Percentiles rank a stretch among this genome's conserved stretches.
phyloP scores from a whole-genome alignment of 1,140 invertebrate genomes.

The Drosophila truncata region DNA sequence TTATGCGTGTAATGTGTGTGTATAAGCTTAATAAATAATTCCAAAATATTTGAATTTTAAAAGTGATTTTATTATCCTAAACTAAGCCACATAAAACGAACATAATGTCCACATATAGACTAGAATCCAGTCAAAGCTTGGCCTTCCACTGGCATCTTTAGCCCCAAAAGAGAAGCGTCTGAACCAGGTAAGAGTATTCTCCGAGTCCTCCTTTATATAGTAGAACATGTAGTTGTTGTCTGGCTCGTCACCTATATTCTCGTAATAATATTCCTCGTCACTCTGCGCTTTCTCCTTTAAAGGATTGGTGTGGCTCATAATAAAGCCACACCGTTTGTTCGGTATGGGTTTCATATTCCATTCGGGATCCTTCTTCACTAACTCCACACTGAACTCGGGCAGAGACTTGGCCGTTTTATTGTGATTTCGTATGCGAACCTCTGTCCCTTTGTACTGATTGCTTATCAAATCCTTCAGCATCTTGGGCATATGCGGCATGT shows the following conservation, averaged over 20 bases:
- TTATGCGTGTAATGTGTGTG: constrained; percentile 59
- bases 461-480: constrained; percentile 12
- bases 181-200: constrained; percentile 25
- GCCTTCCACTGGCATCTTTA: not conserved
- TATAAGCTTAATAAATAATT: constrained; percentile 66
- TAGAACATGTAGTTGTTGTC: constrained; percentile 27
- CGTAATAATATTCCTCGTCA: too few species aligned
- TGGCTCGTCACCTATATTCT: too few species aligned
- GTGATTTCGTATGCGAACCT: constrained; percentile 29
- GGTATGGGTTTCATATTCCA: not conserved
- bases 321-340: constrained; percentile 24
- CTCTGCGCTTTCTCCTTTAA: not conserved
- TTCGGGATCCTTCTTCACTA: not conserved
- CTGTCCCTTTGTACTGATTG: constrained; percentile 4
- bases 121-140: not conserved
- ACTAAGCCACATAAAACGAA: not conserved
- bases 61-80: not conserved
- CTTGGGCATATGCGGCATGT: constrained; percentile 41
- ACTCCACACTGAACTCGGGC: constrained; percentile 26
- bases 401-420: not conserved
- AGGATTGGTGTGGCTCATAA: constrained; percentile 24
- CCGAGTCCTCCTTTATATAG: constrained; percentile 25
- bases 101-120: not conserved
- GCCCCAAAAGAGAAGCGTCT: constrained; percentile 36
- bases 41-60: constrained; percentile 31